A percentile compares a stretch with the other conserved stretches of the same genome.
phyloP scores from a whole-genome alignment of 2,888 invertebrate genomes.

The Rhagium mordax region DNA sequence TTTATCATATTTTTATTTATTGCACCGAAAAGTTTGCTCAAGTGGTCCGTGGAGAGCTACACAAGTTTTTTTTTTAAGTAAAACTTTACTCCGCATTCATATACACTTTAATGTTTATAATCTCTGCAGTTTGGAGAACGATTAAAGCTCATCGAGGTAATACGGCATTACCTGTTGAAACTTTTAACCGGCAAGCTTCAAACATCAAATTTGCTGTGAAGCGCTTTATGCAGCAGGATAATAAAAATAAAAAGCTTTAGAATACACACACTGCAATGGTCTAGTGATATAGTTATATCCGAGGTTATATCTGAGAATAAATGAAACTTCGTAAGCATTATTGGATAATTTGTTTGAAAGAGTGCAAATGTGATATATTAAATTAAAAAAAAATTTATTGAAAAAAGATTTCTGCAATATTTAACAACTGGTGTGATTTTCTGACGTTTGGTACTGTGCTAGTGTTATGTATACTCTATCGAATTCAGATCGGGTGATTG shows the following conservation, averaged over 20 bases:
- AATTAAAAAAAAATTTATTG: no score
- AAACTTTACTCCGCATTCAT: not conserved
- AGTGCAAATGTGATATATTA: no score
- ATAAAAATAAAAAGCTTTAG: not conserved
- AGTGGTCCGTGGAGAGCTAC: not conserved
- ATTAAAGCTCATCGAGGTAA: constrained; percentile 6
- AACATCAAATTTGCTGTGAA: not conserved
- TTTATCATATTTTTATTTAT: constrained; percentile 8
- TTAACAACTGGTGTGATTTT: no score
- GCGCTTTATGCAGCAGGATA: not conserved
- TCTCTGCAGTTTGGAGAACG: not conserved
- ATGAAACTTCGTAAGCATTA: no score
- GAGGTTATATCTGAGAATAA: no score
- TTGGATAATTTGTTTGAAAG: no score
- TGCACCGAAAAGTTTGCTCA: not conserved
- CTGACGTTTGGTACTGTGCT: no score
- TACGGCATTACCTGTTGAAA: constrained; percentile 10
- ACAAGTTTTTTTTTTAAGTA: not conserved
- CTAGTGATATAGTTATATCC: not conserved
- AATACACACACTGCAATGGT: not conserved
- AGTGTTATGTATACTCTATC: no score
- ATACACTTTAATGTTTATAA: constrained; percentile 1
- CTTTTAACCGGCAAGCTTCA: not conserved
- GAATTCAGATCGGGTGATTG: no score
- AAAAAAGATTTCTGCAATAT: no score